These are phyloP conservation scores for Colistium nudipinnis DNA, from an alignment of 2,113 vertebrate genomes.

Conservation along the genomic window DNA sequence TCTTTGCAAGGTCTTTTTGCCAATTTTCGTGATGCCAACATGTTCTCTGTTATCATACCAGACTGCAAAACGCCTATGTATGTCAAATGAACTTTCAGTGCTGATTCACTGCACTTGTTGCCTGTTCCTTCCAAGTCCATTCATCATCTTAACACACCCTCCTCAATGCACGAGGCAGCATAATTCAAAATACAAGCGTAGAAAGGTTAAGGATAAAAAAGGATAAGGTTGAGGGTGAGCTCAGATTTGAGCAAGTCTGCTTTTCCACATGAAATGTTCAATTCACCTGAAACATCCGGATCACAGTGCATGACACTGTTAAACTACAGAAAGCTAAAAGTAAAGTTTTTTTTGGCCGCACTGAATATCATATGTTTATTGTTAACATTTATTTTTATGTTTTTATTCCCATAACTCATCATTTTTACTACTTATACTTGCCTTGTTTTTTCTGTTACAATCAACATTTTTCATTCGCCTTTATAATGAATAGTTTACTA, in stretches of 20 bases:
- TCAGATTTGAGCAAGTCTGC: background rate
- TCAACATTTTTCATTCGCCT: too few species aligned
- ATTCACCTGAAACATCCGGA: too few species aligned
- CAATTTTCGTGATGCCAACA: conserved; percentile 20
- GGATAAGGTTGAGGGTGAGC: conserved; percentile 12
- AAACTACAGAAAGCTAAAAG: too few species aligned
- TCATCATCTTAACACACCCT: background rate
- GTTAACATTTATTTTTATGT: too few species aligned
- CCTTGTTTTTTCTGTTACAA: too few species aligned
- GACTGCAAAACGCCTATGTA: background rate
- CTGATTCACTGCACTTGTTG: background rate
- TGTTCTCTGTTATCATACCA: conserved; percentile 17
- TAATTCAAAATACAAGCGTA: background rate
- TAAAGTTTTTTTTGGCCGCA: too few species aligned
- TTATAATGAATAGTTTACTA: too few species aligned
- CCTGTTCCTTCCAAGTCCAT: background rate
- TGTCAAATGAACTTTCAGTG: background rate
- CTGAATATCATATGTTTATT: too few species aligned
- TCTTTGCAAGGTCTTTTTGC: background rate
- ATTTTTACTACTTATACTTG: too few species aligned
- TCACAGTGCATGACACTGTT: too few species aligned
- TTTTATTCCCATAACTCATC: too few species aligned
- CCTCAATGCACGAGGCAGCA: background rate
- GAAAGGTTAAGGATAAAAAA: background rate
- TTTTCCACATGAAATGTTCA: too few species aligned